Evolutionary conservation across 2,113 vertebrate species (phyloP).

Genomic region (Brachyhypopomus gauderio): DNA sequence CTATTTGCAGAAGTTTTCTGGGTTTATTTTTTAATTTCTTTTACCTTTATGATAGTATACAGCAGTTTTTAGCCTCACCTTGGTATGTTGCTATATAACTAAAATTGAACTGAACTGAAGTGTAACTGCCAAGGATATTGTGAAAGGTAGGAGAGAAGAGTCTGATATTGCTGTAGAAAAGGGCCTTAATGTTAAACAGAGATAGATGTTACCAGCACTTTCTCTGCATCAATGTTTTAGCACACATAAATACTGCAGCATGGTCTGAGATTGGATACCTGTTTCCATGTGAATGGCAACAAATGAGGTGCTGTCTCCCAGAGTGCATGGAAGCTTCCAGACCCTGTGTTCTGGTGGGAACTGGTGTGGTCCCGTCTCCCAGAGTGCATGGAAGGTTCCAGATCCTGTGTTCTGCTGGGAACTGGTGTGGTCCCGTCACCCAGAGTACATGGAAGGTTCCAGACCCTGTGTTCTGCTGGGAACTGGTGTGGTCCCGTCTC

Average conservation of each 20-base stretch:
- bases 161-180: too few species aligned
- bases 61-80: too few species aligned
- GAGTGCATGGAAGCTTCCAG: neutral
- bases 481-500: too few species aligned
- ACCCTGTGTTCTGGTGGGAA: neutral
- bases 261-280: conserved; percentile 58
- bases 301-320: conserved; percentile 5
- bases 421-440: neutral
- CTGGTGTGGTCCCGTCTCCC: neutral
- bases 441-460: too few species aligned
- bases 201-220: neutral
- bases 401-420: neutral
- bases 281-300: neutral
- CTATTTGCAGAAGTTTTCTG: too few species aligned
- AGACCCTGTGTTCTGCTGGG: too few species aligned
- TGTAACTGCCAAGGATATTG: too few species aligned
- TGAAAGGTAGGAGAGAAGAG: too few species aligned
- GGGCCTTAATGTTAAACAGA: conserved; percentile 11
- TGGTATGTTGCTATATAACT: too few species aligned
- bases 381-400: neutral
- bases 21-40: too few species aligned
- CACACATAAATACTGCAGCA: conserved; percentile 62
- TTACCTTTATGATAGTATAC: too few species aligned
- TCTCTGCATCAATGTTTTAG: conserved; percentile 64
- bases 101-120: too few species aligned